These are phyloP conservation scores for Hydraecia micacea DNA, from an alignment of 2,888 invertebrate genomes.

Conservation along the genomic window DNA sequence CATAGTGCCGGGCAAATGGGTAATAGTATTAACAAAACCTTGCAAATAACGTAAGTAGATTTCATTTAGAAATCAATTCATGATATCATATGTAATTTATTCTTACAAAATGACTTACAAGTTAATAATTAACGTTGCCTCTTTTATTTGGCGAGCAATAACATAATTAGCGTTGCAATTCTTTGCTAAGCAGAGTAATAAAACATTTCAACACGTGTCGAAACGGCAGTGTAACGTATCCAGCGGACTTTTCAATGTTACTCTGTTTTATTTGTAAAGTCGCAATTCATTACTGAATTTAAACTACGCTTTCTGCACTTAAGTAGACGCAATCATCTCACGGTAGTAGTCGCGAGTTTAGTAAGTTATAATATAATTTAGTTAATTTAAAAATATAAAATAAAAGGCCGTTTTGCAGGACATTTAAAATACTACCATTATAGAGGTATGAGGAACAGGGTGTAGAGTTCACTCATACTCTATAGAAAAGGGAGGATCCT, in stretches of 20 bases:
- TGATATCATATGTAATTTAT: conserved; percentile 29
- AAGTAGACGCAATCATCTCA: conserved; percentile 1
- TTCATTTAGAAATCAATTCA: conserved; percentile 50
- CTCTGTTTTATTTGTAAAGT: conserved; percentile 43
- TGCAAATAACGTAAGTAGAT: conserved; percentile 28
- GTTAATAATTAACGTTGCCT: conserved; percentile 37
- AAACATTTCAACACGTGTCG: conserved; percentile 46
- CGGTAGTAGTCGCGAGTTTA: neutral
- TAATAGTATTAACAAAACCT: neutral
- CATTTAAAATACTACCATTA: too few species aligned
- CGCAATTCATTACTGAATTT: conserved; percentile 32
- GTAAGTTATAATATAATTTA: neutral
- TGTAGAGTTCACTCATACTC: too few species aligned
- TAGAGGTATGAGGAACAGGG: too few species aligned
- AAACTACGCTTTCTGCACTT: conserved; percentile 32
- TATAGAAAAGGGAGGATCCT: too few species aligned
- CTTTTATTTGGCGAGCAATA: conserved; percentile 48
- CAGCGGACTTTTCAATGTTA: conserved; percentile 29
- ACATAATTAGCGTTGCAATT: conserved; percentile 50
- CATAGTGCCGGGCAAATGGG: neutral
- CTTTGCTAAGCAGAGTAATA: conserved; percentile 34
- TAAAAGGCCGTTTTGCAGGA: too few species aligned
- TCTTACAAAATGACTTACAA: conserved; percentile 55
- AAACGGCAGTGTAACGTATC: conserved; percentile 36
- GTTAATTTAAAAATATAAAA: neutral